These are phyloP conservation scores for Amblyornis subalaris DNA, from an alignment of 2,113 vertebrate genomes.

Conservation along the genomic window DNA sequence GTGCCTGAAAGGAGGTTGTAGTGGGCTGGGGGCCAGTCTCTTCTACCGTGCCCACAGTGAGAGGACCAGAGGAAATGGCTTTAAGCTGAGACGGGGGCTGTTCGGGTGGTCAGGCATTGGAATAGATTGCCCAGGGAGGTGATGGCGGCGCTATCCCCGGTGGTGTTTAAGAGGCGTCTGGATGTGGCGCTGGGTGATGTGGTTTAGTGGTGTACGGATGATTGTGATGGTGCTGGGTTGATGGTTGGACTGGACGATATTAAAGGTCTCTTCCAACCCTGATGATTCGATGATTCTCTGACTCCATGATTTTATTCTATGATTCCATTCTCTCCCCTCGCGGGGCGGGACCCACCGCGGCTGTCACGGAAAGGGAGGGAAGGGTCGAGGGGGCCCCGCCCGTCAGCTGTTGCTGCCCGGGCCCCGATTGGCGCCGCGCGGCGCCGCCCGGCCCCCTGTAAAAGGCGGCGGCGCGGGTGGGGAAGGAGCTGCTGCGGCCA, in stretches of 20 bases:
- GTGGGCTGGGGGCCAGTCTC: not conserved
- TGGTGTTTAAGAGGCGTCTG: not conserved
- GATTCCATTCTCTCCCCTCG: too few relatives aligned
- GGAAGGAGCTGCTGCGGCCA: not conserved
- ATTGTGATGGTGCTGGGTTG: not conserved
- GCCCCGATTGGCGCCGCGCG: not conserved
- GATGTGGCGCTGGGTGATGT: not conserved
- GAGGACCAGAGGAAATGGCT: not conserved
- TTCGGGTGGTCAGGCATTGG: not conserved
- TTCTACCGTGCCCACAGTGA: not conserved
- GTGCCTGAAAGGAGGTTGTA: not conserved
- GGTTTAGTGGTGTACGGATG: not conserved
- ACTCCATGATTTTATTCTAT: accelerated
- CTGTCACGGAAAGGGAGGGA: not conserved
- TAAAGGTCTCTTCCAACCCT: not conserved
- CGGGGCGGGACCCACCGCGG: not conserved
- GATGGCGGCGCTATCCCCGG: too few relatives aligned
- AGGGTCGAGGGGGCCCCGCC: not conserved
- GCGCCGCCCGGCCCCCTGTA: not conserved
- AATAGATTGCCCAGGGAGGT: not conserved
- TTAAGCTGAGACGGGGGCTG: not conserved
- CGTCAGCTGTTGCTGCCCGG: not conserved
- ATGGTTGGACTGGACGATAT: not conserved
- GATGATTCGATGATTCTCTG: not conserved
- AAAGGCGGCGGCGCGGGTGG: not conserved